Percentiles rank a stretch among this genome's conserved stretches.
Evolutionary conservation across 2,797 vertebrate species (phyloP).

Genomic region (Manis javanica): DNA sequence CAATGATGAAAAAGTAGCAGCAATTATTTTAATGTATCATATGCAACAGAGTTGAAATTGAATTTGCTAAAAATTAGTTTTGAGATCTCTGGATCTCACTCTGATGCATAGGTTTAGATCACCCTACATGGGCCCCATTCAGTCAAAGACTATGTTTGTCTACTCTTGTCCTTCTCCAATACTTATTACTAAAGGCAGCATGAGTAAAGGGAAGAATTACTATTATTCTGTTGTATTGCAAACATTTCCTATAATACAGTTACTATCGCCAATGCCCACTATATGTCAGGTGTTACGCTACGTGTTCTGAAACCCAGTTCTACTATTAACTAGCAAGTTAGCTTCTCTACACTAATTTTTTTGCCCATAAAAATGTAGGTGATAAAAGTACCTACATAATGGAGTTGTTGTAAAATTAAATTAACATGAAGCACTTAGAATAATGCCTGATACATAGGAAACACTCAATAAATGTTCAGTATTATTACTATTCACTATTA

Average conservation of each 20-base stretch:
- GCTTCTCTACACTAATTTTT: neutral
- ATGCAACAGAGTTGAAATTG: neutral
- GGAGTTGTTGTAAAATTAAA: neutral
- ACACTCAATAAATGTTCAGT: neutral
- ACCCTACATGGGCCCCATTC: neutral
- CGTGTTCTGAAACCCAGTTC: neutral
- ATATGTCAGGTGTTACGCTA: neutral
- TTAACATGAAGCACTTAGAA: conserved; percentile 11
- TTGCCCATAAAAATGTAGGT: conserved; percentile 1
- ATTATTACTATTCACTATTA: neutral
- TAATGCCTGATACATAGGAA: neutral
- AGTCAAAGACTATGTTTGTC: neutral
- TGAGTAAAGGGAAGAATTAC: neutral
- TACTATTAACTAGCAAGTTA: conserved; percentile 16
- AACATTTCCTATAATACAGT: neutral
- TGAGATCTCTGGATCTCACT: neutral
- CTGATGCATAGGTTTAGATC: neutral
- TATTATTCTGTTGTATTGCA: neutral
- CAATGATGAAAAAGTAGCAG: neutral
- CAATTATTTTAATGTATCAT: neutral
- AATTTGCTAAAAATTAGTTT: conserved; percentile 24
- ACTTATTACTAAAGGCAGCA: neutral
- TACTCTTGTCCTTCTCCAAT: neutral
- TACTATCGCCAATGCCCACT: neutral
- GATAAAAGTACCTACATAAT: neutral